phyloP scores from a whole-genome alignment of 1,140 invertebrate species.

The Rhyacophila brunnea region DNA sequence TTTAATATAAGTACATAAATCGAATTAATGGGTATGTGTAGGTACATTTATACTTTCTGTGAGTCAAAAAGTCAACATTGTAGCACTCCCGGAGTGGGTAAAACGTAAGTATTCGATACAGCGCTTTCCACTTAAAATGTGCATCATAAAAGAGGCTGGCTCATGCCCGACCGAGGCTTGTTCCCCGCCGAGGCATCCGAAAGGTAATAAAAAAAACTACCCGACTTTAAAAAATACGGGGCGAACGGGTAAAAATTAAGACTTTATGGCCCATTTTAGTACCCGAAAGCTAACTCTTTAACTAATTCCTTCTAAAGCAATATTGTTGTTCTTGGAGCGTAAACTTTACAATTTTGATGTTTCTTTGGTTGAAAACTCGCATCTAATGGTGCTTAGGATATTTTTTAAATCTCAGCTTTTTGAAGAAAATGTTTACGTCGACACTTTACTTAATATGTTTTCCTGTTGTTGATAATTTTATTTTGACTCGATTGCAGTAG shows the following conservation, averaged over 20 bases:
- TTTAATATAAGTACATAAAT: too few species aligned
- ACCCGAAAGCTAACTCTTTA: constrained; percentile 21
- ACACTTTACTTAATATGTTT: too few species aligned
- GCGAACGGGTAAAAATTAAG: constrained; percentile 22
- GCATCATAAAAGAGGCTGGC: constrained; percentile 19
- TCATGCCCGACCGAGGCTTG: constrained; percentile 2
- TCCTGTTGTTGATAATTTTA: too few species aligned
- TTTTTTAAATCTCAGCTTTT: too few species aligned
- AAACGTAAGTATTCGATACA: constrained; percentile 18
- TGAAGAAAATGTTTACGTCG: too few species aligned
- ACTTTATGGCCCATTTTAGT: constrained; percentile 21
- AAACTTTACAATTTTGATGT: constrained; percentile 3
- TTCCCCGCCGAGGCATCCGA: constrained; percentile 2
- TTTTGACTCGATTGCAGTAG: too few species aligned
- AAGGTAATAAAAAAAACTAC: constrained; percentile 20
- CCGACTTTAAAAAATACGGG: constrained; percentile 18
- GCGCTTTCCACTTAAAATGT: constrained; percentile 29
- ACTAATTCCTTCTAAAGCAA: constrained; percentile 20
- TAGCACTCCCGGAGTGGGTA: background rate
- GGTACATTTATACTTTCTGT: background rate
- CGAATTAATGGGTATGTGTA: too few species aligned
- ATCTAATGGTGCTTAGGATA: too few species aligned
- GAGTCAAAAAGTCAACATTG: constrained; percentile 6
- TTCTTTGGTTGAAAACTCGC: background rate
- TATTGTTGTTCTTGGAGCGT: constrained; percentile 18